Percentiles rank a stretch among this genome's conserved stretches.
Evolutionary conservation across 2,888 invertebrate species (phyloP).

Genomic region (Plebejus argus): DNA sequence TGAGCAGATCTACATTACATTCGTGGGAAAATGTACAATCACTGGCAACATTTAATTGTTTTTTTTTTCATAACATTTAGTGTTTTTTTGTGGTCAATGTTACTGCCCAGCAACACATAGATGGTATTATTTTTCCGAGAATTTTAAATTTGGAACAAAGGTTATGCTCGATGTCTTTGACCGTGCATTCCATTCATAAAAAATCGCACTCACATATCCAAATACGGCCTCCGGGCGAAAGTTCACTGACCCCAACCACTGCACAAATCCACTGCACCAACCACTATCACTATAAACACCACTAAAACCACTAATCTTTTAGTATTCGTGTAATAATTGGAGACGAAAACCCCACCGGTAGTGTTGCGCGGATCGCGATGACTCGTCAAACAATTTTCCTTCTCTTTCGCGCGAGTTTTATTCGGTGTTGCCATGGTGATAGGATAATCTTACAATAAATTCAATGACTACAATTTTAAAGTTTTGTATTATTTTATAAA

Average conservation of each 20-base stretch:
- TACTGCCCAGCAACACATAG: neutral
- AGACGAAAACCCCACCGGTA: conserved; percentile 60
- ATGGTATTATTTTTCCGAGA: neutral
- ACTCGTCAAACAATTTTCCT: conserved; percentile 61
- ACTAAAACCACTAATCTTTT: conserved; percentile 20
- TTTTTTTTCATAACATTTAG: neutral
- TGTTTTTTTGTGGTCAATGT: neutral
- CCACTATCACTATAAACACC: conserved; percentile 35
- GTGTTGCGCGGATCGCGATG: conserved; percentile 53
- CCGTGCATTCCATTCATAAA: conserved; percentile 31
- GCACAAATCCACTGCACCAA: neutral
- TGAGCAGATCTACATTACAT: neutral
- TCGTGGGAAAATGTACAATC: neutral
- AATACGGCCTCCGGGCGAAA: conserved; percentile 34
- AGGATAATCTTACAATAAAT: neutral
- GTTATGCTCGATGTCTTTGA: conserved; percentile 21
- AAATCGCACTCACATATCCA: conserved; percentile 32
- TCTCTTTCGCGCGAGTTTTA: conserved; percentile 63
- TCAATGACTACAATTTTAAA: neutral
- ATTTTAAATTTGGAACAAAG: conserved; percentile 8
- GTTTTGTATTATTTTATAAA: neutral
- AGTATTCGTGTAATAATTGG: conserved; percentile 61
- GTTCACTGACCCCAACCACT: conserved; percentile 38
- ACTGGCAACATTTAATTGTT: neutral
- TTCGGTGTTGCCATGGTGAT: conserved; percentile 37